Evolutionary conservation across 1,140 invertebrate species (phyloP), one percentile per base, ranked within the genome.

Genomic region (Hypsibius dujardini): DNA sequence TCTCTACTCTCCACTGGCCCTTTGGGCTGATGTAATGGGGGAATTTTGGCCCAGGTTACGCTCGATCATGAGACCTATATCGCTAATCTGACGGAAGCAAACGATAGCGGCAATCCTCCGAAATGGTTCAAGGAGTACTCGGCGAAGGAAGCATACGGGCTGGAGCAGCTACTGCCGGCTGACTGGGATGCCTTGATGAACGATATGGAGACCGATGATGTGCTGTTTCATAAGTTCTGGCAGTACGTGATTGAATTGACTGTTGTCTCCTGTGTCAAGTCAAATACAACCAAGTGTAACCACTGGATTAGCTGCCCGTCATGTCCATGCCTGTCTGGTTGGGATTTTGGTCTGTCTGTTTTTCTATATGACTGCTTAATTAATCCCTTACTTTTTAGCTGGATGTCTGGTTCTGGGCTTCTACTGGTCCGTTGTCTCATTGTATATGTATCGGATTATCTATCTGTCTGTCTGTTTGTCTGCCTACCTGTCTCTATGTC

Each of bases 31-130:
- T 56, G 7, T 7, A 7, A 56, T 12, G 7, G 50, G n/a, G n/a
- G n/a, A 56, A n/a, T 56, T 56, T 56, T 56, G n/a, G n/a, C 83
- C 59, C 78, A 90, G 88, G 80, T 80, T 74, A 83, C 89, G 1
- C 84, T 95, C 3, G 92, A 97, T 79, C 90, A 94, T 76, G 90
- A 95, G 2, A 89, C 86, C n/a, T 92, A 85, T 80, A 85, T 85
- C 1, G 85, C 88, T 74, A 89, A 92, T 77, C 78, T 97, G 15
- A 89, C 86, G 74, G 80, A 84, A 77, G 88, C 89, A 0, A 91
- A 91, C 75, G 50, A 56, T 12, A n/a, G 7, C 7, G 50, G 80
- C 79, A 88, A 1, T 72, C 89, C 88, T 77, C 89, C 90, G 1
- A 87, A 89, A 71, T 95, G 89, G 90, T 87, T 90, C 76, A 89